Conservation (phyloP, 2,888 invertebrate species). For the Macaria liturata region DNA sequence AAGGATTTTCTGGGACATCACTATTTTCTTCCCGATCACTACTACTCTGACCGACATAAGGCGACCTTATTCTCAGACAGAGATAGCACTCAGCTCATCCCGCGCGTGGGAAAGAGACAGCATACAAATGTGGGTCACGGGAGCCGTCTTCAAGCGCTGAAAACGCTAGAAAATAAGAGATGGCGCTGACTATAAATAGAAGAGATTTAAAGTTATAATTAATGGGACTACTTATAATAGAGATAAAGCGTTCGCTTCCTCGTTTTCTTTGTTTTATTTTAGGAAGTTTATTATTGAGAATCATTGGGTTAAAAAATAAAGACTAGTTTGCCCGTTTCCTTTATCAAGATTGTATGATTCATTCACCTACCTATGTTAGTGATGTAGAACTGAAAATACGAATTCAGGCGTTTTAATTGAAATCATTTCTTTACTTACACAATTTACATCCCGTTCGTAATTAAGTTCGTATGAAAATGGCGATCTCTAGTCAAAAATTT, state of each 20-base stretch:
- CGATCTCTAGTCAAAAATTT: too few relatives aligned
- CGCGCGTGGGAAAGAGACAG: conserved; percentile 43
- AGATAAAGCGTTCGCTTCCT: conserved; percentile 13
- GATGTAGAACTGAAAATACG: too few relatives aligned
- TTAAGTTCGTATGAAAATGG: too few relatives aligned
- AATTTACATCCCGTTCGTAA: too few relatives aligned
- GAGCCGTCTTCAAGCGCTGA: conserved; percentile 71
- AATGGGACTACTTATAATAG: conserved; percentile 34
- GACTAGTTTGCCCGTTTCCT: too few relatives aligned
- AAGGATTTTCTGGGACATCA: conserved; percentile 36
- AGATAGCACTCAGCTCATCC: conserved; percentile 44
- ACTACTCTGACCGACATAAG: conserved; percentile 77
- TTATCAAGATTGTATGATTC: too few relatives aligned
- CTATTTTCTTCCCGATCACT: conserved; percentile 68
- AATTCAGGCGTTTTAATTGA: too few relatives aligned
- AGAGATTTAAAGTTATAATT: conserved; percentile 51
- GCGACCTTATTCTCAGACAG: conserved; percentile 66
- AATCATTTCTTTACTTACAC: too few relatives aligned
- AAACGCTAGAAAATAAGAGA: conserved; percentile 54
- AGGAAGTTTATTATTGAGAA: conserved; percentile 4
- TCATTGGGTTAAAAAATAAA: conserved; percentile 4
- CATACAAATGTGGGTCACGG: conserved; percentile 75
- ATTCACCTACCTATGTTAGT: too few relatives aligned
- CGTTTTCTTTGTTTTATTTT: conserved; percentile 1
- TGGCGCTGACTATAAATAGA: conserved; percentile 64